phyloP scores from a whole-genome alignment of 2,113 vertebrate genomes.

The Emydocephalus ijimae region DNA sequence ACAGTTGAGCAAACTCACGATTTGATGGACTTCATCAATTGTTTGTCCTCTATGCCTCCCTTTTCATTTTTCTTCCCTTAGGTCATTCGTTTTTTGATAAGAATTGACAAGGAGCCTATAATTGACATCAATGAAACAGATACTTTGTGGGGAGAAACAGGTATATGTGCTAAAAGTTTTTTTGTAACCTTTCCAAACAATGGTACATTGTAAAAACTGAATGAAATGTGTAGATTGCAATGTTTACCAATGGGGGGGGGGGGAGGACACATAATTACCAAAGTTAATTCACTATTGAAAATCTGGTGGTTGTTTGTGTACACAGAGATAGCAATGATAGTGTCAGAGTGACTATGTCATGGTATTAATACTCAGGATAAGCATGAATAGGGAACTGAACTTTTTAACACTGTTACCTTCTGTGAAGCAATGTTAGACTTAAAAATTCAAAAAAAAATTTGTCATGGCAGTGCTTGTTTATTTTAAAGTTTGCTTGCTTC shows the following conservation, averaged over 20 bases:
- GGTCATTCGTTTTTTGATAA: conserved; percentile 87
- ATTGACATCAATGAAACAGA: conserved; percentile 90
- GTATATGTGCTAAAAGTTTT: conserved; percentile 62
- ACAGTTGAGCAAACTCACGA: neutral
- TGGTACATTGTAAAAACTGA: neutral
- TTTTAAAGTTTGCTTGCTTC: neutral
- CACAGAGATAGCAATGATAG: neutral
- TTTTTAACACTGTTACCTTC: neutral
- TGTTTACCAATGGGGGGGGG: neutral
- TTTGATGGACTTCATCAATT: neutral
- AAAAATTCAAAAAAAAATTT: neutral
- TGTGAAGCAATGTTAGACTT: neutral
- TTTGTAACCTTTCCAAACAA: neutral
- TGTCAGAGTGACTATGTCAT: no score
- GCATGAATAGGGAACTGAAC: neutral
- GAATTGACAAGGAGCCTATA: conserved; percentile 75
- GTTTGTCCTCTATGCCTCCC: neutral
- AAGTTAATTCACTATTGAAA: neutral
- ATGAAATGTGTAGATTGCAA: neutral
- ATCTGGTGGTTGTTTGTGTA: neutral
- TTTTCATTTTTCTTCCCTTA: conserved; percentile 62
- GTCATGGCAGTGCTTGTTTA: neutral
- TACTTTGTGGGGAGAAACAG: conserved; percentile 97
- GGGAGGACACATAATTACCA: neutral
- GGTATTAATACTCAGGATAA: neutral